Evolutionary conservation across 2,113 vertebrate genomes (phyloP).

Genomic region (Macrotus californicus): DNA sequence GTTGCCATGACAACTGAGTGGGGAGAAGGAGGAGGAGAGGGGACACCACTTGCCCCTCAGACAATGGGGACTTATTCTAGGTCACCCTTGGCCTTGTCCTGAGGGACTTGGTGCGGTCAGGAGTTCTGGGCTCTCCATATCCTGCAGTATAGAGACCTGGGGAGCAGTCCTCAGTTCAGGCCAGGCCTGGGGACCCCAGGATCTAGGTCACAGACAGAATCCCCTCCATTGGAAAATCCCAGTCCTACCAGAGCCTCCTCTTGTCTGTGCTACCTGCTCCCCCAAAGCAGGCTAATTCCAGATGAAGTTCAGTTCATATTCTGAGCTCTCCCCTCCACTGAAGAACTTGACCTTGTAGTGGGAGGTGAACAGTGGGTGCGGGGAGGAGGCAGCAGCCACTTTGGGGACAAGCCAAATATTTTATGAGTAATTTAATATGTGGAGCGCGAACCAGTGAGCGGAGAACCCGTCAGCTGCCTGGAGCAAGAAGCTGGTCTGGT

Average conservation of each 20-base stretch:
- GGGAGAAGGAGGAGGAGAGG: constrained; percentile 11
- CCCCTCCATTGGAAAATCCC: neutral
- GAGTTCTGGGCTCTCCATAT: rapidly evolving
- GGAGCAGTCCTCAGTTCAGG: neutral
- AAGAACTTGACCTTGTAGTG: constrained; percentile 72
- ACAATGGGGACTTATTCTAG: constrained; percentile 59
- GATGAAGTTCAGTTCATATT: constrained; percentile 66
- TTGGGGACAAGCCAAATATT: constrained; percentile 78
- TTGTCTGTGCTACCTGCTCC: neutral
- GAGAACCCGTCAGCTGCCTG: constrained; percentile 70
- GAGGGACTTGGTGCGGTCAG: neutral
- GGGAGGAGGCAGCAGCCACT: constrained; percentile 50
- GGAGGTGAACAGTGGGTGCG: constrained; percentile 68
- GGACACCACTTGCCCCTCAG: constrained; percentile 60
- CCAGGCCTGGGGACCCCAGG: neutral
- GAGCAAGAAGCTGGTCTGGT: constrained; percentile 69
- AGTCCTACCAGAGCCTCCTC: neutral
- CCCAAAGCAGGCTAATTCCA: constrained; percentile 56
- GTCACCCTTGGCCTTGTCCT: constrained; percentile 59
- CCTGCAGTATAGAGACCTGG: rapidly evolving
- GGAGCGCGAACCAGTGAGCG: constrained; percentile 76
- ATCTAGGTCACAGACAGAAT: neutral
- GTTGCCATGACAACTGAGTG: constrained; percentile 56
- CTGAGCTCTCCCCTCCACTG: constrained; percentile 60
- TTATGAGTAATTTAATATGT: constrained; percentile 88